phyloP scores from a whole-genome alignment of 1,140 invertebrate species.

The Orius insidiosus region DNA sequence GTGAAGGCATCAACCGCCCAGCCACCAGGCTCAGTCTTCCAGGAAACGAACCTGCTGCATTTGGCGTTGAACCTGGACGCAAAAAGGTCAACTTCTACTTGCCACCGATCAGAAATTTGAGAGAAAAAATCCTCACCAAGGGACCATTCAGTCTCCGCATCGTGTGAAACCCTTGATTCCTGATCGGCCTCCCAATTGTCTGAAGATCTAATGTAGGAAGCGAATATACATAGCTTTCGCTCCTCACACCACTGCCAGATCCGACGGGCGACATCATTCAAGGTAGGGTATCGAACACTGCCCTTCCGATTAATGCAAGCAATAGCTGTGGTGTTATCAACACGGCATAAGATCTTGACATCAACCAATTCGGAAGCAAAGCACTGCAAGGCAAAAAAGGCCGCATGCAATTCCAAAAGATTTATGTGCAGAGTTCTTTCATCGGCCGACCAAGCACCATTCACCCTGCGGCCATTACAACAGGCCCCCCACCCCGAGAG shows the following conservation, averaged over 20 bases:
- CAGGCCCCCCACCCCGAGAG: neutral
- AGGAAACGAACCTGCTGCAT: neutral
- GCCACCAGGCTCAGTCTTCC: neutral
- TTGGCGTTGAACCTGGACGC: neutral
- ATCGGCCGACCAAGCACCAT: neutral
- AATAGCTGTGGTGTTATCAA: slow-evolving; percentile 1
- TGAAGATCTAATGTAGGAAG: neutral
- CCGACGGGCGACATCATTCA: neutral
- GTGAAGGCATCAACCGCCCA: too few relatives aligned
- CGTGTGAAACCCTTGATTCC: neutral
- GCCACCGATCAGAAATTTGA: neutral
- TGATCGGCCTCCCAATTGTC: neutral
- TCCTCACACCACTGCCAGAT: neutral
- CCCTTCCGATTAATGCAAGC: neutral
- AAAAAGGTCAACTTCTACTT: neutral
- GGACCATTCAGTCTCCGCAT: neutral
- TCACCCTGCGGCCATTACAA: neutral
- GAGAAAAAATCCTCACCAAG: neutral
- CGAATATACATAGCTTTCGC: neutral
- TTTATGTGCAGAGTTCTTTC: neutral
- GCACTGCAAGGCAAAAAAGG: neutral
- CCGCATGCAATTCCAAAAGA: neutral
- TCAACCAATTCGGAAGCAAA: neutral
- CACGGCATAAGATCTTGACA: neutral
- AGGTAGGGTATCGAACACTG: neutral